Evolutionary conservation across 2,797 vertebrate genomes (phyloP).

Genomic region (Acrossocheilus wenchowensis): DNA sequence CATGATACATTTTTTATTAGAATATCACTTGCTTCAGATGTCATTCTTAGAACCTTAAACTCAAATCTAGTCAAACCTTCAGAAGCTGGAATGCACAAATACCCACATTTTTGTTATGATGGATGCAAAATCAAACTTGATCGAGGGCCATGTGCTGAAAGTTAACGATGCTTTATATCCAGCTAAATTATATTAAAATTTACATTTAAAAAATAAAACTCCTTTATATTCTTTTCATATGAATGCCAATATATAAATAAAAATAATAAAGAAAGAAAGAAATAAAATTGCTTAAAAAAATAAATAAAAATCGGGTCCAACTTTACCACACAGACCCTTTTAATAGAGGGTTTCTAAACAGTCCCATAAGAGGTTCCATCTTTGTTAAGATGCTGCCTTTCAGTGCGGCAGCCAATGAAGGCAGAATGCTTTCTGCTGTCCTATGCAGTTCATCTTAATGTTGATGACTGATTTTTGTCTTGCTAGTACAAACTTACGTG

Average conservation of each 20-base stretch:
- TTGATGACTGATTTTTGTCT: neutral
- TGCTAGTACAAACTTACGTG: neutral
- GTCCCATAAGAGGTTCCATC: neutral
- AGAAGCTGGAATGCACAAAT: neutral
- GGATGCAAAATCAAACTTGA: neutral
- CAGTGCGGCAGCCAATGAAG: neutral
- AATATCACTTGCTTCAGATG: neutral
- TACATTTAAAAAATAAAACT: fast-evolving
- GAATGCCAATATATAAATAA: neutral
- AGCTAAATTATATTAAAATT: neutral
- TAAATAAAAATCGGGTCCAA: no score
- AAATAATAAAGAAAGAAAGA: no score
- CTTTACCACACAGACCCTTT: no score
- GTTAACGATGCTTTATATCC: neutral
- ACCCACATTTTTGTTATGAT: neutral
- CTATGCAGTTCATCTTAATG: slow-evolving; percentile 10
- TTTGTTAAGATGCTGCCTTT: neutral
- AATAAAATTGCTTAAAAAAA: no score
- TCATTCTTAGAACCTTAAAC: neutral
- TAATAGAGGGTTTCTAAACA: neutral
- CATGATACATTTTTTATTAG: neutral
- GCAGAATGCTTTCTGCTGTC: neutral
- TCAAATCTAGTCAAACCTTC: neutral
- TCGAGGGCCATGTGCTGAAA: neutral
- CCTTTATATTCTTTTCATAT: neutral